These are phyloP conservation scores for Polyergus mexicanus DNA, from an alignment of 1,140 invertebrate species.

Conservation along the genomic window DNA sequence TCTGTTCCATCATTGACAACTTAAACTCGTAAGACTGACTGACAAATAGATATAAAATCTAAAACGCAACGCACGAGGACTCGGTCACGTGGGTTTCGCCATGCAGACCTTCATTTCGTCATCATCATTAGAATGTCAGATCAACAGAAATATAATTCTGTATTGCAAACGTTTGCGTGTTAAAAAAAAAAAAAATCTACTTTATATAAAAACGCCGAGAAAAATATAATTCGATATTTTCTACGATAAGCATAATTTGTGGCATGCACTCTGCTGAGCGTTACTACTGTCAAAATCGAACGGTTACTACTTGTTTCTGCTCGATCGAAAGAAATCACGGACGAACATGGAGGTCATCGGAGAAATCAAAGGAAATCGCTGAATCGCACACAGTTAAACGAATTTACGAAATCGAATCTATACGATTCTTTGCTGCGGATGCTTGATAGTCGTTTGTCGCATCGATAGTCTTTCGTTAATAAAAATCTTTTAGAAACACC, in stretches of 20 bases:
- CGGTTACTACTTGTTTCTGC: neutral
- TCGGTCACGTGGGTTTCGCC: conserved; percentile 29
- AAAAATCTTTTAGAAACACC: neutral
- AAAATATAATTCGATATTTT: conserved; percentile 21
- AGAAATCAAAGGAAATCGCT: conserved; percentile 35
- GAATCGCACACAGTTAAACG: neutral
- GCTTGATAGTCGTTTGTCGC: neutral
- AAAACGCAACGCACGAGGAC: conserved; percentile 36
- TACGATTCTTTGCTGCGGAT: neutral
- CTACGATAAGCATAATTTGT: conserved; percentile 43
- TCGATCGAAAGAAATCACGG: conserved; percentile 11
- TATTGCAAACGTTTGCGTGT: conserved; percentile 20
- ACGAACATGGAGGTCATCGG: neutral
- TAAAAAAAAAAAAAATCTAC: conserved; percentile 13
- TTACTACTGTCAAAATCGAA: neutral
- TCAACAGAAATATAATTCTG: conserved; percentile 14
- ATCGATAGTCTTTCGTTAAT: neutral
- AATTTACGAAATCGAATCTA: neutral
- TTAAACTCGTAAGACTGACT: neutral
- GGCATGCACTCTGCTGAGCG: conserved; percentile 9
- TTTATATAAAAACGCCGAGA: neutral
- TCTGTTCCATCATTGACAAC: neutral
- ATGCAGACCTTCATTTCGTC: conserved; percentile 3
- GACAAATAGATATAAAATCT: neutral
- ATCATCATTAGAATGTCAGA: neutral